Evolutionary conservation across 2,113 vertebrate species (phyloP), one percentile per base, ranked within the genome.

Genomic region (Anolis sagrei): DNA sequence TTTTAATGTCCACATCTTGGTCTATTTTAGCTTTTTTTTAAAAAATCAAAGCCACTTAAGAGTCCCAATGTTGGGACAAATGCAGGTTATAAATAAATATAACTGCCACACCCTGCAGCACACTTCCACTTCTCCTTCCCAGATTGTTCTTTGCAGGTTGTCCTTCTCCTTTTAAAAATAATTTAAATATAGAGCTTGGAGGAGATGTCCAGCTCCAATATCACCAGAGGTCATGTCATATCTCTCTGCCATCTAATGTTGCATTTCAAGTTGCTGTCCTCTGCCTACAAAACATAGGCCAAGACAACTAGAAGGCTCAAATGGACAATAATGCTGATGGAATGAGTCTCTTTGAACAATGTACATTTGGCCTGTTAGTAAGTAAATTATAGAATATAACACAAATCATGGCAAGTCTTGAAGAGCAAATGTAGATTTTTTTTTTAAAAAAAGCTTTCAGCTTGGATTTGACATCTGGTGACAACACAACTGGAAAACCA

Each of bases 401-500:
- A 14, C 69, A 87, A 90, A 81, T 72, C 16, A 61, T 18, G 14
- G 4, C 25, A 11, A 32, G 66, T 69, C 23, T 16, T n/a, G 2
- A 14, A 75, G 72, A 77, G 77, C 79, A 66, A 54, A 1, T 1
- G 16, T 48, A 79, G 54, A 34, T 64, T 21, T n/a, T 44, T 44
- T 44, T 44, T 44, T 44, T 70, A 76, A 77, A 72, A 72, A 11
- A 64, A 64, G 64, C 39, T 68, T 3, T 25, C 54, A 64, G 39
- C 68, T 58, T 25, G 9, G 29, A 64, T 58, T 76, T 73, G 74
- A 62, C 2, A 18, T 86, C 89, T 79, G 19, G 5, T 80, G 77
- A 39, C 81, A n/a, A 83, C 74, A 34, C 86, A n/a, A 85, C 44
- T 0, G 78, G 36, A 18, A 72, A 86, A 90, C 19, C 5, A 75